Evolutionary conservation across 2,113 vertebrate genomes (phyloP).

Genomic region (cat (Felis catus)): DNA sequence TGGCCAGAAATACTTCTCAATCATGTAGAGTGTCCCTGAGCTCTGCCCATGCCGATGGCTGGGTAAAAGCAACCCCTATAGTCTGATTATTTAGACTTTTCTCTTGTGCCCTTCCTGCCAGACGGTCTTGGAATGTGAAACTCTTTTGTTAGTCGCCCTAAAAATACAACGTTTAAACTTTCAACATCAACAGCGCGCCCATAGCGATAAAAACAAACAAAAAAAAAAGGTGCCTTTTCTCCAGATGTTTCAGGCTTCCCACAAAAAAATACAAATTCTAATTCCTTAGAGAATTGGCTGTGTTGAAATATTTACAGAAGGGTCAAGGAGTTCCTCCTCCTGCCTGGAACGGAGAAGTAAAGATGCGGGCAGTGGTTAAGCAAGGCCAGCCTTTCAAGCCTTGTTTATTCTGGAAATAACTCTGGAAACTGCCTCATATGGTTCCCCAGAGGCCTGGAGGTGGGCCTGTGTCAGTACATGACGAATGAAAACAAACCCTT

Average conservation of each 20-base stretch:
- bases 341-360: neutral
- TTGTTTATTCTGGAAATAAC: constrained; percentile 74
- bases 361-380: neutral
- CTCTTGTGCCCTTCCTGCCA: neutral
- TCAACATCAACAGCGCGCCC: neutral
- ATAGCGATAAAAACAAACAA: neutral
- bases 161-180: neutral
- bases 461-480: constrained; percentile 8
- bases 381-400: constrained; percentile 29
- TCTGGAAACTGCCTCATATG: constrained; percentile 63
- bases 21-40: neutral
- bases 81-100: neutral
- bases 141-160: neutral
- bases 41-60: neutral
- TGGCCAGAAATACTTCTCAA: neutral
- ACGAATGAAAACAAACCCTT: constrained; percentile 44
- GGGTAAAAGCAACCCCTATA: neutral
- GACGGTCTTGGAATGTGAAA: neutral
- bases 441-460: constrained; percentile 58
- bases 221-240: neutral
- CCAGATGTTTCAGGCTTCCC: neutral
- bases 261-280: neutral
- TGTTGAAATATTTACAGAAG: constrained; percentile 62
- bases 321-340: constrained; percentile 39
- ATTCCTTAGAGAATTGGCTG: constrained; percentile 20